These are phyloP conservation scores for Tychaedon coryphoeus DNA, from an alignment of 2,113 vertebrate genomes.

Conservation along the genomic window DNA sequence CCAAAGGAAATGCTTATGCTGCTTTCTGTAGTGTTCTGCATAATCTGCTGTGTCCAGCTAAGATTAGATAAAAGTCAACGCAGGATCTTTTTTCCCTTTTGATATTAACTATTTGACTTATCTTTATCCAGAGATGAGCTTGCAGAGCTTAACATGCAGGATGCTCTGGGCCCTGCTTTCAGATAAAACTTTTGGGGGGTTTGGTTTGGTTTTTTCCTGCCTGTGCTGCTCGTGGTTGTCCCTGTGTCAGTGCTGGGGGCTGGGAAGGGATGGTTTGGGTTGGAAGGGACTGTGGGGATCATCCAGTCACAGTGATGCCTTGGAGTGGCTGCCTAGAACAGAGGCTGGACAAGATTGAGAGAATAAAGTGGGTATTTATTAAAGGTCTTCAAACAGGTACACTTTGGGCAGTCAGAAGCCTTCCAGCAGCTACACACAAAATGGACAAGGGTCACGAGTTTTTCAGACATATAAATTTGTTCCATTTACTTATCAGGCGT, in stretches of 20 bases:
- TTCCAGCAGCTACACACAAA: not conserved
- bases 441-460: rapidly evolving
- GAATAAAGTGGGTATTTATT: not conserved
- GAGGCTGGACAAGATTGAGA: rapidly evolving
- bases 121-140: not conserved
- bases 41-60: constrained; percentile 38
- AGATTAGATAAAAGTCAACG: constrained; percentile 30
- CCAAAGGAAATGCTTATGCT: constrained; percentile 25
- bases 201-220: rapidly evolving
- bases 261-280: not conserved
- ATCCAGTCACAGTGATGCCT: not conserved
- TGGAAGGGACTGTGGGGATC: not conserved
- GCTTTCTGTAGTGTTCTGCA: not conserved
- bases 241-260: rapidly evolving
- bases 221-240: rapidly evolving
- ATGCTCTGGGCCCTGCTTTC: not conserved
- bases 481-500: not conserved
- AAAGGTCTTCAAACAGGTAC: too few species aligned
- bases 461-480: not conserved
- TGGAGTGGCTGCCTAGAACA: not conserved
- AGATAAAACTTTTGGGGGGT: rapidly evolving
- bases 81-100: not conserved
- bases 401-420: not conserved
- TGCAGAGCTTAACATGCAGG: rapidly evolving
- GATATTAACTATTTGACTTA: not conserved